Evolutionary conservation across 2,888 invertebrate species (phyloP).

Genomic region (Spilarctia lutea): DNA sequence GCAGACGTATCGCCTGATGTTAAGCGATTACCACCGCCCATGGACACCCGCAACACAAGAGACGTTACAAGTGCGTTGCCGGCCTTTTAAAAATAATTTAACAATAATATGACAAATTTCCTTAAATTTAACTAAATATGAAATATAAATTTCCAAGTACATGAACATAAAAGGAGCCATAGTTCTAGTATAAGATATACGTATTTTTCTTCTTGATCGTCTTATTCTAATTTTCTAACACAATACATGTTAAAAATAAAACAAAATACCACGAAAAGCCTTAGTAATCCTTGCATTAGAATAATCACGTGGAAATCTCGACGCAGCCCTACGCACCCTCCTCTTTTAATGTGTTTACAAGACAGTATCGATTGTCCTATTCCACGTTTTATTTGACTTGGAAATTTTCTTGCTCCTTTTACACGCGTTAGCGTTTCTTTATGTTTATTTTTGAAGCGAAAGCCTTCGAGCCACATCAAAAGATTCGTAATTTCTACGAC

Average conservation of each 20-base stretch:
- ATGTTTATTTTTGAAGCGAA: constrained; percentile 58
- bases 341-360: constrained; percentile 86
- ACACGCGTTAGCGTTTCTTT: constrained; percentile 64
- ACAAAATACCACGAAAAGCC: constrained; percentile 21
- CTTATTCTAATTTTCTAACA: not conserved
- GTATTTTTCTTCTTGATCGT: not conserved
- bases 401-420: constrained; percentile 76
- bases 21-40: no score
- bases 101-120: no score
- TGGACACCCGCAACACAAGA: no score
- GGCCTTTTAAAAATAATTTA: no score
- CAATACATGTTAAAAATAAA: constrained; percentile 12
- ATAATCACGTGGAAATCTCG: constrained; percentile 41
- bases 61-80: no score
- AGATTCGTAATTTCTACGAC: constrained; percentile 44
- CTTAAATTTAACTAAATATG: not conserved
- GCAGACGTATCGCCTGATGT: no score
- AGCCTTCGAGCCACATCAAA: constrained; percentile 45
- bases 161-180: not conserved
- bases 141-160: not conserved
- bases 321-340: constrained; percentile 62
- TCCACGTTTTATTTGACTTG: constrained; percentile 84
- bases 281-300: constrained; percentile 43
- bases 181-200: not conserved
- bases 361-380: constrained; percentile 85